Conservation (phyloP, 2,113 vertebrate species). For the Mus pahari region DNA sequence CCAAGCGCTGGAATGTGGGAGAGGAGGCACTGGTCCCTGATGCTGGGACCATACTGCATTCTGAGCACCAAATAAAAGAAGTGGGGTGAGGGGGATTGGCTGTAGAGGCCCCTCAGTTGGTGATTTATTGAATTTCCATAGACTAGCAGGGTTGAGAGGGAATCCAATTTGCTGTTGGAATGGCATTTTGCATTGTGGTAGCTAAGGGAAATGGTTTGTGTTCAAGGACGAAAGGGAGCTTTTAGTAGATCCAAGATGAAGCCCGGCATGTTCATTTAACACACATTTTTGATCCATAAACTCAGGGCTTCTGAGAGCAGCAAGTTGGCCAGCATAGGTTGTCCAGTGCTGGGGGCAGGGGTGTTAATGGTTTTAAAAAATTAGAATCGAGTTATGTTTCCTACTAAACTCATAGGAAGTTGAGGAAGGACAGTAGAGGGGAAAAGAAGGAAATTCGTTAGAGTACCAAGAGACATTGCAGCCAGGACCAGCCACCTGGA, state of each 20-base stretch:
- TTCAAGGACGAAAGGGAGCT: slow-evolving; percentile 1
- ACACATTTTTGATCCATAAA: background rate
- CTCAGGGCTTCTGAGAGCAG: background rate
- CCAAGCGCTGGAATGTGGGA: background rate
- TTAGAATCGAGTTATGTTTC: slow-evolving; percentile 11
- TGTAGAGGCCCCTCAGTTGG: background rate
- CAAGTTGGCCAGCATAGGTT: background rate
- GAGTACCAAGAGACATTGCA: background rate
- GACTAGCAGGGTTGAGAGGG: background rate
- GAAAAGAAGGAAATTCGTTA: background rate
- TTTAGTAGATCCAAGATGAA: slow-evolving; percentile 21
- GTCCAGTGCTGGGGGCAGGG: background rate
- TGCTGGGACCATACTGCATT: background rate
- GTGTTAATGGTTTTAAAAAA: background rate
- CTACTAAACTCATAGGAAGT: background rate
- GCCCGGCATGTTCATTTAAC: background rate
- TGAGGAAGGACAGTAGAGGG: background rate
- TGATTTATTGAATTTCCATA: slow-evolving; percentile 39
- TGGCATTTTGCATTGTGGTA: slow-evolving; percentile 20
- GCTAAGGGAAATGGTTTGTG: slow-evolving; percentile 9
- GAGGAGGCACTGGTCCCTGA: background rate
- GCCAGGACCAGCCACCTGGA: background rate
- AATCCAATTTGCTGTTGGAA: slow-evolving; percentile 12
- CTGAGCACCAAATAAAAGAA: slow-evolving; percentile 56
- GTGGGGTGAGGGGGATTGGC: background rate